These are phyloP conservation scores for Euclidia mi DNA, from an alignment of 2,888 invertebrate genomes.

Conservation along the genomic window DNA sequence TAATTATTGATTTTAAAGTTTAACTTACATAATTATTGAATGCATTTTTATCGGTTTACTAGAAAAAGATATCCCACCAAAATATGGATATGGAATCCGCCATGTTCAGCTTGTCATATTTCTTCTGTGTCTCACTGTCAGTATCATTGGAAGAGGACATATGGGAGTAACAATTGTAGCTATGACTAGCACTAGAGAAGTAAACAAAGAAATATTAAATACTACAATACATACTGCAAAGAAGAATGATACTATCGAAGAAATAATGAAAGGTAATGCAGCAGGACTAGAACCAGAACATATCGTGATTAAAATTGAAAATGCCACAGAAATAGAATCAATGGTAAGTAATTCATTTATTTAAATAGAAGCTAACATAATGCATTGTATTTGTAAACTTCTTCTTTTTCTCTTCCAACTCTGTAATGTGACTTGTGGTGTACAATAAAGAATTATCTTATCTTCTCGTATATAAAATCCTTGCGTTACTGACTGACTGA, in stretches of 20 bases:
- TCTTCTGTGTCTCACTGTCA: conserved; percentile 55
- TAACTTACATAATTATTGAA: conserved; percentile 42
- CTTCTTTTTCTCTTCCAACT: too few relatives aligned
- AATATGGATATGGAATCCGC: conserved; percentile 66
- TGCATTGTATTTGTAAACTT: too few relatives aligned
- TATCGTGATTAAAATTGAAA: not conserved
- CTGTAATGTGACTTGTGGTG: too few relatives aligned
- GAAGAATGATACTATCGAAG: not conserved
- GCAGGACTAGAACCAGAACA: not conserved
- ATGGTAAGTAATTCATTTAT: not conserved
- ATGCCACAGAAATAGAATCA: not conserved
- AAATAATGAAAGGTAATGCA: not conserved
- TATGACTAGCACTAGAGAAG: conserved; percentile 57
- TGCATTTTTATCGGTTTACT: too few relatives aligned
- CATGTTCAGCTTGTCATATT: conserved; percentile 64
- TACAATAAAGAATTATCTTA: too few relatives aligned
- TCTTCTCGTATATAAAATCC: too few relatives aligned
- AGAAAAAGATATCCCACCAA: conserved; percentile 16
- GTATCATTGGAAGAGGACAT: conserved; percentile 63
- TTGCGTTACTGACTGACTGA: too few relatives aligned
- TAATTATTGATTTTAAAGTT: too few relatives aligned
- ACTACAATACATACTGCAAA: not conserved
- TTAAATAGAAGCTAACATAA: too few relatives aligned
- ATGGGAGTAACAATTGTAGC: conserved; percentile 72
- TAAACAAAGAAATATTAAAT: conserved; percentile 4